These are phyloP conservation scores for Anastrepha obliqua DNA, from an alignment of 1,140 invertebrate genomes.

Conservation along the genomic window DNA sequence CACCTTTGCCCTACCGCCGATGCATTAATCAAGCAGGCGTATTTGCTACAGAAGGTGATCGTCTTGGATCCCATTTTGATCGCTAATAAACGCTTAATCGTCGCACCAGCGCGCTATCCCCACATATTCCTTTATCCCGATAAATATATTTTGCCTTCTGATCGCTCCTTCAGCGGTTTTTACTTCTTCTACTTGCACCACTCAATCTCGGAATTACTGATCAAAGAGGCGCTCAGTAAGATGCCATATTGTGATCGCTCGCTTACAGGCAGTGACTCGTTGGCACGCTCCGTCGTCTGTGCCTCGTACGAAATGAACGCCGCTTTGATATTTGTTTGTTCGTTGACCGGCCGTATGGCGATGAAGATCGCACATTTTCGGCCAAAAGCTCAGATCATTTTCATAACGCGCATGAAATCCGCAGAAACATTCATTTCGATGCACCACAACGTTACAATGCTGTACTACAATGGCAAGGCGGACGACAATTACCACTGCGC, in stretches of 20 bases:
- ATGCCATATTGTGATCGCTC: slow-evolving; percentile 65
- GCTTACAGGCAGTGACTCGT: slow-evolving; percentile 64
- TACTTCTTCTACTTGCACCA: slow-evolving; percentile 63
- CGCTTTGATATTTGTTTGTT: slow-evolving; percentile 64
- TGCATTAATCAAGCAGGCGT: slow-evolving; percentile 62
- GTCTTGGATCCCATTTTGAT: slow-evolving; percentile 61
- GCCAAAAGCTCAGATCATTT: slow-evolving; percentile 63
- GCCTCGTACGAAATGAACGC: slow-evolving; percentile 66
- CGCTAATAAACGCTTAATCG: slow-evolving; percentile 60
- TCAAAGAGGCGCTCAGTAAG: slow-evolving; percentile 55
- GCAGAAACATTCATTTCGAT: slow-evolving; percentile 65
- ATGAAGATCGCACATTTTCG: slow-evolving; percentile 69
- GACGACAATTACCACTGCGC: slow-evolving; percentile 57
- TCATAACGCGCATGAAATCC: slow-evolving; percentile 67
- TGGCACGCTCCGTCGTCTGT: slow-evolving; percentile 62
- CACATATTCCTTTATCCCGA: slow-evolving; percentile 68
- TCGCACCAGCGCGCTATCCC: slow-evolving; percentile 64
- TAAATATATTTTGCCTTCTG: slow-evolving; percentile 63
- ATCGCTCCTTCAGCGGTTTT: not conserved
- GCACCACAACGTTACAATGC: slow-evolving; percentile 66
- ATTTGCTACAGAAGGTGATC: slow-evolving; percentile 66
- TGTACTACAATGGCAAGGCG: slow-evolving; percentile 59
- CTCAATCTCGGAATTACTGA: slow-evolving; percentile 64
- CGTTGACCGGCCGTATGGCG: slow-evolving; percentile 66
- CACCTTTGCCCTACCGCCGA: slow-evolving; percentile 63